Evolutionary conservation across 2,113 vertebrate genomes (phyloP), one percentile per base, ranked within the genome.

Genomic region (Mirounga angustirostris): DNA sequence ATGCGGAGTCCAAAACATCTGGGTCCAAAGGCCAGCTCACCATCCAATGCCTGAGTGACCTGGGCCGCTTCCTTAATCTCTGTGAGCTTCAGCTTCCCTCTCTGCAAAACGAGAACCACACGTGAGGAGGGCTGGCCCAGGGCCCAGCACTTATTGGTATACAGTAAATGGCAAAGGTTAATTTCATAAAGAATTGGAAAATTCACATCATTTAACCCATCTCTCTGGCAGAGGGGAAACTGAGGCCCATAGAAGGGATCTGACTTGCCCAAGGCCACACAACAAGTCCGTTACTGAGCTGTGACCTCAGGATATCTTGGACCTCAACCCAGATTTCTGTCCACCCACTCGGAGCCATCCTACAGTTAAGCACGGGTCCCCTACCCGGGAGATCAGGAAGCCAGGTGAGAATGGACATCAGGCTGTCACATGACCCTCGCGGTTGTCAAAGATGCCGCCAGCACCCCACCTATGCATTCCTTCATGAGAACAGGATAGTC

Each of bases 1-100:
- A 0, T 3, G 0, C 19, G 21, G 30, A 28, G 8, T 46, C 30
- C 2, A 7, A 33, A 16, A 19, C 3, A 12, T 71, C 59, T 12
- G 9, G n/a, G 26, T 52, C 69, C 71, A n/a, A 52, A 71, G 12
- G 8, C n/a, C 2, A 8, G 16, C 79, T 84, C 30, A 6, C 78
- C 61, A 12, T 52, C 21, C 52, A 54, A 11, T 0, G 7, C 21
- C 73, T 71, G 63, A 28, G 63, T 81, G 63, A 43, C 26, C 21
- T 18, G 28, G 43, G 74, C 16, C n/a, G 33, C 76, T 58, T 74
- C 13, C 79, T 85, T 84, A 40, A 69, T 71, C 61, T 50, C 61
- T 79, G 80, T 80, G 73, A 84, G 81, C 43, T 15, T 73, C 67
- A 50, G 67, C 30, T 50, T 85, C 58, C 50, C n/a, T 50, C 11